Evolutionary conservation across 2,888 invertebrate genomes (phyloP), one percentile per base, ranked within the genome.

Genomic region (Dendrolimus pini): DNA sequence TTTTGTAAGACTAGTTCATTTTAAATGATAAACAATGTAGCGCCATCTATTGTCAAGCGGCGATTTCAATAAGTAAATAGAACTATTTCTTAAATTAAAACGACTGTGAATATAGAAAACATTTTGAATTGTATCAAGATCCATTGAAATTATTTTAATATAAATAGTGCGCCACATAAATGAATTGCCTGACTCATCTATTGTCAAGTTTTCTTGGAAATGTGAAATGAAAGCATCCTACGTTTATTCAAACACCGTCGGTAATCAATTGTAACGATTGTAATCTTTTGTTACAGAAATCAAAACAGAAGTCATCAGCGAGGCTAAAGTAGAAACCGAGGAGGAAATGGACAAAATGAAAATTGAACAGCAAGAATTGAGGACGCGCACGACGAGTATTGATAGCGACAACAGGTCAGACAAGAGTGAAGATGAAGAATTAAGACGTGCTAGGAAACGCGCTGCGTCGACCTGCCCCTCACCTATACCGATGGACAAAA

Each of bases 331-430:
- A 65, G 89, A 87, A 68, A 71, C 82, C 60, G 72, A 75, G 61
- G 71, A 78, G 66, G 76, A 83, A 66, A 82, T 82, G 78, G 78
- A 80, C 60, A 75, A 72, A 58, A 78, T 89, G 77, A 78, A 78
- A 73, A 75, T 78, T 59, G 83, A 84, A 58, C 78, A 72, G 41
- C 78, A 81, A 55, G 83, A 84, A 60, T 65, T 82, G 41, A 77
- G 86, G 60, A 71, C 80, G 55, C 78, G 89, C 55, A 89, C 90
- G 1, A 85, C 80, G 18, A 89, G 89, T 71, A 91, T 90, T 60
- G 92, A 93, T 70, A 91, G 91, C 63, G 93, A 93, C 70, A 92
- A 92, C 67, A 80, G 91, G 55, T 92, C 92, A 53, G 92, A 92
- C 60, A 89, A 91, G 65, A 92, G 92, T 67, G 91, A 89, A 56